Percentiles rank a stretch among this genome's conserved stretches.
These are phyloP conservation scores for Denticeps clupeoides DNA, from an alignment of 2,797 vertebrate genomes.

Conservation along the genomic window DNA sequence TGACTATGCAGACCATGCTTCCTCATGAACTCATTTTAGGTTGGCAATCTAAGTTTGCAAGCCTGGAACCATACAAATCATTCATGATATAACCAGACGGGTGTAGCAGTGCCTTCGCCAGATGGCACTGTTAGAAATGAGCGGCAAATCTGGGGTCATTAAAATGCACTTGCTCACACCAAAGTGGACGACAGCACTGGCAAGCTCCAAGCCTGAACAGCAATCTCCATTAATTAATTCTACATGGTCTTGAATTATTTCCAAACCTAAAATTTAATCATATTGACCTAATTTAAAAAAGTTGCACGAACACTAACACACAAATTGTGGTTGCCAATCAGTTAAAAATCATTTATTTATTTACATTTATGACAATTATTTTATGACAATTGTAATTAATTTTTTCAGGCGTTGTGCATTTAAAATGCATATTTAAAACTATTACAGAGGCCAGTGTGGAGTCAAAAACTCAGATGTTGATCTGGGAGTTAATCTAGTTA, in stretches of 20 bases:
- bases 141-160: conserved; percentile 19
- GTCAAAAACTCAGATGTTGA: no score
- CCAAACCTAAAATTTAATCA: conserved; percentile 3
- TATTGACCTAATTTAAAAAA: background rate
- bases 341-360: no score
- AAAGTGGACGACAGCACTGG: conserved; percentile 8
- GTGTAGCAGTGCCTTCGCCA: conserved; percentile 18
- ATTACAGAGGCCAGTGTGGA: no score
- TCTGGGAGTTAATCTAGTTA: no score
- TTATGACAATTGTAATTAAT: background rate
- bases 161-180: conserved; percentile 15
- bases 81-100: conserved; percentile 20
- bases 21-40: no score
- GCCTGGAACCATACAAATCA: background rate
- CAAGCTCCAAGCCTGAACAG: conserved; percentile 9
- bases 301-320: background rate
- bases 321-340: background rate
- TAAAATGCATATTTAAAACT: no score
- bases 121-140: conserved; percentile 22
- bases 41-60: no score
- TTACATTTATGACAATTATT: background rate
- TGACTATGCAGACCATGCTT: no score
- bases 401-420: background rate
- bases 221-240: conserved; percentile 16
- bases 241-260: conserved; percentile 17